phyloP scores from a whole-genome alignment of 1,140 invertebrate species.

The Dinoponera quadriceps region DNA sequence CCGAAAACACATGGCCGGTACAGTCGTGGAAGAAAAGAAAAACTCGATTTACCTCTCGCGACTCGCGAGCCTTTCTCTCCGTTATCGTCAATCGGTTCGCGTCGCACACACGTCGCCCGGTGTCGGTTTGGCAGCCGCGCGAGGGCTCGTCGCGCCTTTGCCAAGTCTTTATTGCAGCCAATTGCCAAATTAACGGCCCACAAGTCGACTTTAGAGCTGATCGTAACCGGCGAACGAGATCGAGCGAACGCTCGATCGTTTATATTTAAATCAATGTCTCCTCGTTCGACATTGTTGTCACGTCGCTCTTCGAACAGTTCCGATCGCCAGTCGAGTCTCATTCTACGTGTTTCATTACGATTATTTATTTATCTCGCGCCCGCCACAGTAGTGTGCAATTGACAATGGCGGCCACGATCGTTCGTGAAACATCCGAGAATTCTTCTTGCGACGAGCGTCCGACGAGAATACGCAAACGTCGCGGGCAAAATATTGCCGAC shows the following conservation, averaged over 20 bases:
- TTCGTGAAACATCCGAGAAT: neutral
- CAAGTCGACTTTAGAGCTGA: slow-evolving; percentile 64
- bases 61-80: neutral
- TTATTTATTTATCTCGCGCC: neutral
- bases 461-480: slow-evolving; percentile 5
- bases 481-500: slow-evolving; percentile 35
- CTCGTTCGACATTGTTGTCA: slow-evolving; percentile 15
- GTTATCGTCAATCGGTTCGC: slow-evolving; percentile 15
- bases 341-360: slow-evolving; percentile 42
- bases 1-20: slow-evolving; percentile 71
- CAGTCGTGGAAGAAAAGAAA: slow-evolving; percentile 66
- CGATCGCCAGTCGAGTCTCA: slow-evolving; percentile 13
- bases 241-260: slow-evolving; percentile 65
- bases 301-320: neutral
- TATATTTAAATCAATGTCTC: slow-evolving; percentile 66
- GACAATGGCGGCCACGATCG: neutral
- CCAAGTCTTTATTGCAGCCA: slow-evolving; percentile 70
- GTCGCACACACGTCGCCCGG: neutral
- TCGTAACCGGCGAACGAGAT: slow-evolving; percentile 29
- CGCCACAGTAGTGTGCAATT: neutral
- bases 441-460: neutral
- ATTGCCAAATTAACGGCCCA: slow-evolving; percentile 69
- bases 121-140: slow-evolving; percentile 62
- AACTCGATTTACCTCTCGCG: slow-evolving; percentile 9
- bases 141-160: slow-evolving; percentile 55